Conservation (phyloP, 2,797 vertebrate genomes). For the Sarcophilus harrisii region DNA sequence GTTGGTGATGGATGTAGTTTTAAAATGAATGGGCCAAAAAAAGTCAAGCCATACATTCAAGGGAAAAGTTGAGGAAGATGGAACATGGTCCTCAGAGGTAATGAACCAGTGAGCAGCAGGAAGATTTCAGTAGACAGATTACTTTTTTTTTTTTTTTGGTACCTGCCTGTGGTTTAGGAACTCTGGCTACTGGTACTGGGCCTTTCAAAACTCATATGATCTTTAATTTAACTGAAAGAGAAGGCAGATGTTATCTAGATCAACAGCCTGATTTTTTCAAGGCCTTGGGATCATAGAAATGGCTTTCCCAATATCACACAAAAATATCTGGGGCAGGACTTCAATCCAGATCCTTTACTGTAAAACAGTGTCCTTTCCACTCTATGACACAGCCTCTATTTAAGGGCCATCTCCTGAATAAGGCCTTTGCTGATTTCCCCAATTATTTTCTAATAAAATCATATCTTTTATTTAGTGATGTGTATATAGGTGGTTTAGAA, state of each 20-base stretch:
- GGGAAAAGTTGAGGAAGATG: slow-evolving; percentile 60
- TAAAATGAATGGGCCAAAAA: slow-evolving; percentile 61
- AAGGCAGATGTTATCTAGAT: not conserved
- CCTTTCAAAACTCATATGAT: not conserved
- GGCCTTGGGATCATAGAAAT: not conserved
- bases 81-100: slow-evolving; percentile 36
- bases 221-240: not conserved
- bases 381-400: not conserved
- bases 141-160: not conserved
- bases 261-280: not conserved
- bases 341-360: not conserved
- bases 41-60: slow-evolving; percentile 57
- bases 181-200: not conserved
- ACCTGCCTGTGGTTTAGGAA: not conserved
- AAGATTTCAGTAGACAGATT: not conserved
- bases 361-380: not conserved
- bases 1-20: slow-evolving; percentile 64
- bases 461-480: not conserved
- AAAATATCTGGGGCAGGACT: not conserved
- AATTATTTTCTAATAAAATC: not conserved
- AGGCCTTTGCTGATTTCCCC: not conserved
- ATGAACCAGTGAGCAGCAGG: slow-evolving; percentile 41
- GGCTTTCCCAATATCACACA: not conserved
- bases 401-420: not conserved
- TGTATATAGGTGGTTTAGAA: not conserved